Conservation (phyloP, 2,113 vertebrate genomes). For the Noctilio leporinus region DNA sequence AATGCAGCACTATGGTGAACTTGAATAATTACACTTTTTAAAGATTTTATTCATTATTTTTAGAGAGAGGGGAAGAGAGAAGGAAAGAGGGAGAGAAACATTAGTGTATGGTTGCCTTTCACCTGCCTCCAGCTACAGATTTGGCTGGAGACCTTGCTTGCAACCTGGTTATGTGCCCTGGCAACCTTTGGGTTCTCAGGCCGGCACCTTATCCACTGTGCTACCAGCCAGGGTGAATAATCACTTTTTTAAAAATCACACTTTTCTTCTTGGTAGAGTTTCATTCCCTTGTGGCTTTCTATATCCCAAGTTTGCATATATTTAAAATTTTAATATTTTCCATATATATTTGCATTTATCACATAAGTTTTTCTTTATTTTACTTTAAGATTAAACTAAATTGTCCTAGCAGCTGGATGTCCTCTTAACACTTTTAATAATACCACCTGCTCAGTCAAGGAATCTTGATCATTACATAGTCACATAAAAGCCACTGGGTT, state of each 20-base stretch:
- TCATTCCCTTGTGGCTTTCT: neutral
- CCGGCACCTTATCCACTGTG: too few species aligned
- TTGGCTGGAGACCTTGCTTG: too few species aligned
- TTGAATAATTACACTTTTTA: neutral
- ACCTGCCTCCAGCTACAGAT: too few species aligned
- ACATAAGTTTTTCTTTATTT: neutral
- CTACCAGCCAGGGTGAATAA: too few species aligned
- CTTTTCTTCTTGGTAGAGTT: neutral
- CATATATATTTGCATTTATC: neutral
- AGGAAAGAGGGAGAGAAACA: too few species aligned
- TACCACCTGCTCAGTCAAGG: neutral
- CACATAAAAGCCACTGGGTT: neutral
- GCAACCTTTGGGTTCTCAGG: too few species aligned
- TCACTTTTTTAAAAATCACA: too few species aligned
- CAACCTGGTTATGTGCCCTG: too few species aligned
- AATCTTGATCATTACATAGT: neutral
- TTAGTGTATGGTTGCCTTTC: too few species aligned
- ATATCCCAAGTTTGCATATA: neutral
- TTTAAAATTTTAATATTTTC: neutral
- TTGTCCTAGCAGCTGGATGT: neutral
- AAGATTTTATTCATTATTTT: too few species aligned
- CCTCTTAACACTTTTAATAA: neutral
- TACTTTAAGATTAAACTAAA: neutral
- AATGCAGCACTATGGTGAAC: neutral
- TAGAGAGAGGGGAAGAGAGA: too few species aligned